Evolutionary conservation across 2,888 invertebrate species (phyloP), one percentile per base, ranked within the genome.

Genomic region (Cantharis lateralis): DNA sequence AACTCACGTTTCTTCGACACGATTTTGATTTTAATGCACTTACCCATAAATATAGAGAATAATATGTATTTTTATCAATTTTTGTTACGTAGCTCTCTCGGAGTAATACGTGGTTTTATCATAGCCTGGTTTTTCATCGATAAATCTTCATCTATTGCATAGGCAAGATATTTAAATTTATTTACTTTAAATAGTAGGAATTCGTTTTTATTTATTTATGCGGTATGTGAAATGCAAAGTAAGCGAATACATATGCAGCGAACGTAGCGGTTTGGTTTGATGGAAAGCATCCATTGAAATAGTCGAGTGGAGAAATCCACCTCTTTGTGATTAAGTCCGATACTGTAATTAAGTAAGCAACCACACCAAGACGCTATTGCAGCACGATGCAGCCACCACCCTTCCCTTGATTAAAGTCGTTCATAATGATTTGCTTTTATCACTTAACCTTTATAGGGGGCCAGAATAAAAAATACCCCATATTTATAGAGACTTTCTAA

Each of bases 161-260:
- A 48, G 64, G 18, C 64, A 66, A 24, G 18, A 66, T 66, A 66
- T 66, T 66, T 20, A 66, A 66, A 66, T 66, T 66, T 66, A n/a
- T 24, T 18, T 20, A 66, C 24, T 69, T 66, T 69, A 62, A 76
- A 62, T 78, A 78, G 75, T 78, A 66, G 66, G 75, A 78, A 78
- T 75, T 75, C 48, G 71, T 73, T 76, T 73, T 68, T 68, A 66
- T 32, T 75, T 78, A 78, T 78, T 68, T 76, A 63, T 11, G 68
- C 18, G 72, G 74, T 75, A 48, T 73, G 24, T 75, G 72, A 72
- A 73, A 71, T 70, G 75, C 68, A 70, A 78, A 76, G 70, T 75
- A 73, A 78, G 78, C 74, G 48, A 78, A 75, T 78, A 71, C 76
- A 78, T 75, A 78, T 78, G 76, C 78, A 73, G 75, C 15, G 62